Evolutionary conservation across 2,888 invertebrate species (phyloP).

Genomic region (Trimorus sp.): DNA sequence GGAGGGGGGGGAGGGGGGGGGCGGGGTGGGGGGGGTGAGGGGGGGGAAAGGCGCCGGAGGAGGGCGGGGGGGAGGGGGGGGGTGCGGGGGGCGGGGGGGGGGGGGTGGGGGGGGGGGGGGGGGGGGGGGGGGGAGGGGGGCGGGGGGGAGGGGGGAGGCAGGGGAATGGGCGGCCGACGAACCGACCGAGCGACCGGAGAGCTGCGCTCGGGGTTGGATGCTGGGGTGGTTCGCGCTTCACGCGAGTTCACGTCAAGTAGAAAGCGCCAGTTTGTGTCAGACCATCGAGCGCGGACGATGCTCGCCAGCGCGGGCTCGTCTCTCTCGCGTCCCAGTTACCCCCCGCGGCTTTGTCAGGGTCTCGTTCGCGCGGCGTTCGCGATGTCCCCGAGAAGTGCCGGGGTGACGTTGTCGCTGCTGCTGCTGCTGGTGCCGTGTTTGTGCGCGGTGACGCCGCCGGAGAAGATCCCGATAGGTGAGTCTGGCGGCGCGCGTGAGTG

Average conservation of each 20-base stretch:
- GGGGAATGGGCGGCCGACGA: slow-evolving; percentile 55
- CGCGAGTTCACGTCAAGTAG: slow-evolving; percentile 77
- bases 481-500: slow-evolving; percentile 24
- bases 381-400: slow-evolving; percentile 51
- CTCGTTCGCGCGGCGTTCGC: slow-evolving; percentile 28
- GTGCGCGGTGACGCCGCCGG: slow-evolving; percentile 71
- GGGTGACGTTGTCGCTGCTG: slow-evolving; percentile 39
- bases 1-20: too few species aligned
- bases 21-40: slow-evolving; percentile 72
- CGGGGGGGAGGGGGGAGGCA: slow-evolving; percentile 40
- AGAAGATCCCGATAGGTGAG: slow-evolving; percentile 70
- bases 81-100: slow-evolving; percentile 1
- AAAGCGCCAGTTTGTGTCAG: slow-evolving; percentile 80
- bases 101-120: slow-evolving; percentile 46
- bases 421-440: slow-evolving; percentile 53
- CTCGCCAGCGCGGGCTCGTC: slow-evolving; percentile 67
- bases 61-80: slow-evolving; percentile 27
- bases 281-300: slow-evolving; percentile 79
- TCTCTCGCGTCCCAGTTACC: slow-evolving; percentile 53
- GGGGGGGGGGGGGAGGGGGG: slow-evolving; percentile 45
- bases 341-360: slow-evolving; percentile 48
- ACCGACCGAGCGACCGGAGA: slow-evolving; percentile 51
- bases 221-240: slow-evolving; percentile 74
- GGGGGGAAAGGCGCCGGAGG: slow-evolving; percentile 73
- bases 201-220: slow-evolving; percentile 72